Percentiles rank a stretch among this genome's conserved stretches.
Conservation (phyloP, 1,140 invertebrate genomes). For the Monomorium pharaonis region DNA sequence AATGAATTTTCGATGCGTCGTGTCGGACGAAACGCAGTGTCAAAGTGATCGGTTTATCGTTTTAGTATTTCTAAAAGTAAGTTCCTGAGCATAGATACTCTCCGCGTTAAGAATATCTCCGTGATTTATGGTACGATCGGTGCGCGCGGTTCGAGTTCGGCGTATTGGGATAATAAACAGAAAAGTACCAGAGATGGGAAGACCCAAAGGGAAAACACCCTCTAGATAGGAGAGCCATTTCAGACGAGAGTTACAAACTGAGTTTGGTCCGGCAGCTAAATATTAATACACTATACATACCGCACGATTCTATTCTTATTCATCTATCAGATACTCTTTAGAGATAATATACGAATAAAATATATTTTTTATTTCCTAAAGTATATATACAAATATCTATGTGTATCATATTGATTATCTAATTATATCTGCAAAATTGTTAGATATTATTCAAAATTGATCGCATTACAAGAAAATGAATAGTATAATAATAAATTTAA, state of each 20-base stretch:
- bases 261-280: slow-evolving; percentile 3
- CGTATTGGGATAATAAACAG: slow-evolving; percentile 49
- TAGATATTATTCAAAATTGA: not conserved
- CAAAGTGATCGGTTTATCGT: slow-evolving; percentile 42
- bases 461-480: not conserved
- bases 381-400: not conserved
- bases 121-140: slow-evolving; percentile 22
- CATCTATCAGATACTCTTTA: not conserved
- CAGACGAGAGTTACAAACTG: slow-evolving; percentile 7
- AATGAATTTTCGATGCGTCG: slow-evolving; percentile 42
- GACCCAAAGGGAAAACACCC: slow-evolving; percentile 29
- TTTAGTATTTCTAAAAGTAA: slow-evolving; percentile 20
- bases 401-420: not conserved
- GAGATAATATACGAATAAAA: not conserved
- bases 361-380: not conserved
- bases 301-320: not conserved
- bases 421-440: not conserved
- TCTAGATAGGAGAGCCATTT: slow-evolving; percentile 8
- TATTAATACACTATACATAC: slow-evolving; percentile 9
- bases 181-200: slow-evolving; percentile 16
- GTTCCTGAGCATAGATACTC: not conserved
- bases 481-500: not conserved
- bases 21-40: slow-evolving; percentile 3
- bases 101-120: slow-evolving; percentile 37
- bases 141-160: not conserved